Evolutionary conservation across 1,140 invertebrate genomes (phyloP).

Genomic region (Penaeus chinensis): DNA sequence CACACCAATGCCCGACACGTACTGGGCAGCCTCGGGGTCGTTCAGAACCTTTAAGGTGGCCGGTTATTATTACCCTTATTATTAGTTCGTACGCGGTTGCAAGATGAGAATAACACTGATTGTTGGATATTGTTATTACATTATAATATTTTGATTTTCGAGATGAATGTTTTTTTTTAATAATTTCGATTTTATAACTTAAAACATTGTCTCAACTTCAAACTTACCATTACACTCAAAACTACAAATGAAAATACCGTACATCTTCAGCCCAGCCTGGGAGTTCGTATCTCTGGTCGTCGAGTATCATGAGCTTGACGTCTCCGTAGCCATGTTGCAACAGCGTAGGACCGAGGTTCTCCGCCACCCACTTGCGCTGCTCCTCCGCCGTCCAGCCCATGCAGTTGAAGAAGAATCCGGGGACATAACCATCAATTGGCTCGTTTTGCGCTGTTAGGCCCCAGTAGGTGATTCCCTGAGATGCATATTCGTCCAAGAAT

Average conservation of each 20-base stretch:
- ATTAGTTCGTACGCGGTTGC: too few species aligned
- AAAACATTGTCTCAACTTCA: too few species aligned
- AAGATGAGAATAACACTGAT: too few species aligned
- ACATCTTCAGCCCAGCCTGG: constrained; percentile 73
- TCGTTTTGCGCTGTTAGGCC: constrained; percentile 59
- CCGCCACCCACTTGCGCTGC: constrained; percentile 70
- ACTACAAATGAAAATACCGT: too few species aligned
- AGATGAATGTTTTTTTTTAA: too few species aligned
- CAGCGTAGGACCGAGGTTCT: constrained; percentile 77
- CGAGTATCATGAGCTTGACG: constrained; percentile 76
- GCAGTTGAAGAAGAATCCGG: constrained; percentile 73
- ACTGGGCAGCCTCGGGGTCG: constrained; percentile 73
- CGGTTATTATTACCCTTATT: not conserved
- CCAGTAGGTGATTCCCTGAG: constrained; percentile 27
- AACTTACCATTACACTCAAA: too few species aligned
- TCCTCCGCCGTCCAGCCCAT: constrained; percentile 79
- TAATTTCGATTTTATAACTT: too few species aligned
- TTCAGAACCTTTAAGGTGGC: constrained; percentile 68
- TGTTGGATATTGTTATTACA: too few species aligned
- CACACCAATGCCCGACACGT: constrained; percentile 81
- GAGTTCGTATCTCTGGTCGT: constrained; percentile 78
- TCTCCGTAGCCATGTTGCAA: constrained; percentile 73
- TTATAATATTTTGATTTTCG: too few species aligned
- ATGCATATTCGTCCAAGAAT: constrained; percentile 42
- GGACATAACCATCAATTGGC: constrained; percentile 38